Conservation (phyloP, 2,888 invertebrate species). For the Furcula furcula region DNA sequence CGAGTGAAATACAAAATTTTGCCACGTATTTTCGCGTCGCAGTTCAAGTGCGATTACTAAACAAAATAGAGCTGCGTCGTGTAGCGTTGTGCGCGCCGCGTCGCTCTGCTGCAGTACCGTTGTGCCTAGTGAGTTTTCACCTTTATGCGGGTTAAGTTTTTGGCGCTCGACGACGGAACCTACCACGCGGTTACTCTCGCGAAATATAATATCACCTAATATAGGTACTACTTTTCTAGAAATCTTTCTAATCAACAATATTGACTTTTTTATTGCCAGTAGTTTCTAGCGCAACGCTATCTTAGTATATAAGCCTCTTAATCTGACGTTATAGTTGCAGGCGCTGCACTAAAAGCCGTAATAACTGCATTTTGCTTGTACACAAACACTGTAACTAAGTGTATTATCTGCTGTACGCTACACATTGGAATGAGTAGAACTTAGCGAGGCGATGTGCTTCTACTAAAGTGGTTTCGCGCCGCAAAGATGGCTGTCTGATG, state of each 20-base stretch:
- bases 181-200: too few relatives aligned
- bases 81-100: too few relatives aligned
- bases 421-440: slow-evolving; percentile 58
- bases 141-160: too few relatives aligned
- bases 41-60: too few relatives aligned
- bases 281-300: slow-evolving; percentile 48
- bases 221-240: too few relatives aligned
- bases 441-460: slow-evolving; percentile 53
- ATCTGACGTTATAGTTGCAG: slow-evolving; percentile 50
- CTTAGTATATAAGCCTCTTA: slow-evolving; percentile 60
- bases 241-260: slow-evolving; percentile 71
- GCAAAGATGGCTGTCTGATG: slow-evolving; percentile 56
- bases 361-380: slow-evolving; percentile 64
- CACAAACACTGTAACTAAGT: slow-evolving; percentile 60
- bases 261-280: slow-evolving; percentile 64
- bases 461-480: slow-evolving; percentile 56
- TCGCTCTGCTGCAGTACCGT: too few relatives aligned
- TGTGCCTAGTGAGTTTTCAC: too few relatives aligned
- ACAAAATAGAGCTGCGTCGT: too few relatives aligned
- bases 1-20: too few relatives aligned
- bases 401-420: slow-evolving; percentile 55
- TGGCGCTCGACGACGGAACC: too few relatives aligned
- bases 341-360: slow-evolving; percentile 53
- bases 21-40: too few relatives aligned
- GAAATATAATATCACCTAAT: too few relatives aligned